Conservation (phyloP, 2,888 invertebrate species). For the Beris morrisii region DNA sequence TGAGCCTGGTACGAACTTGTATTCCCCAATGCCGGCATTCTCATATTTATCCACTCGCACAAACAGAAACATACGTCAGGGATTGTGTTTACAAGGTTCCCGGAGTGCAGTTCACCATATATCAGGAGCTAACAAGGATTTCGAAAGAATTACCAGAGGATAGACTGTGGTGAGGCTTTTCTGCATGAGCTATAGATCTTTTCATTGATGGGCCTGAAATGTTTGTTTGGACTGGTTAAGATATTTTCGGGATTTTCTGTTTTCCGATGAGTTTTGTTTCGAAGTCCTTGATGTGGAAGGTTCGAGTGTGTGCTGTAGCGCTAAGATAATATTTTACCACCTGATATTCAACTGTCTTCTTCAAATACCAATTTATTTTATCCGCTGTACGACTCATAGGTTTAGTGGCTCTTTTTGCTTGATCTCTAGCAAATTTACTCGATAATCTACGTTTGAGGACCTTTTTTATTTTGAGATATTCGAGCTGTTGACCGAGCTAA, state of each 20-base stretch:
- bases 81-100: slow-evolving; percentile 33
- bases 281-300: background rate
- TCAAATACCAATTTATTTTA: slow-evolving; percentile 31
- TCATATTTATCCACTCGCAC: slow-evolving; percentile 21
- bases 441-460: too few species aligned
- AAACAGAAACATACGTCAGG: slow-evolving; percentile 33
- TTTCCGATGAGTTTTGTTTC: background rate
- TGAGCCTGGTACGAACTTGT: background rate
- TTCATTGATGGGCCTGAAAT: slow-evolving; percentile 32
- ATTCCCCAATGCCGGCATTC: slow-evolving; percentile 30
- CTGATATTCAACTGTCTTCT: slow-evolving; percentile 28
- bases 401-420: too few species aligned
- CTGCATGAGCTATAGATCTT: slow-evolving; percentile 30
- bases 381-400: background rate
- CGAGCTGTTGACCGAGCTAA: too few species aligned
- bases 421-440: too few species aligned
- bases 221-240: background rate
- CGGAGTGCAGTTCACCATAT: slow-evolving; percentile 1
- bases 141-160: slow-evolving; percentile 31
- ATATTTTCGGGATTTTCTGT: slow-evolving; percentile 13
- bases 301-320: slow-evolving; percentile 21
- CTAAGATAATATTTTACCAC: slow-evolving; percentile 36
- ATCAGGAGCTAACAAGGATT: slow-evolving; percentile 34
- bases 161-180: slow-evolving; percentile 29
- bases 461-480: too few species aligned